These are phyloP conservation scores for Cynoglossus semilaevis DNA, from an alignment of 2,113 vertebrate genomes.

Conservation along the genomic window DNA sequence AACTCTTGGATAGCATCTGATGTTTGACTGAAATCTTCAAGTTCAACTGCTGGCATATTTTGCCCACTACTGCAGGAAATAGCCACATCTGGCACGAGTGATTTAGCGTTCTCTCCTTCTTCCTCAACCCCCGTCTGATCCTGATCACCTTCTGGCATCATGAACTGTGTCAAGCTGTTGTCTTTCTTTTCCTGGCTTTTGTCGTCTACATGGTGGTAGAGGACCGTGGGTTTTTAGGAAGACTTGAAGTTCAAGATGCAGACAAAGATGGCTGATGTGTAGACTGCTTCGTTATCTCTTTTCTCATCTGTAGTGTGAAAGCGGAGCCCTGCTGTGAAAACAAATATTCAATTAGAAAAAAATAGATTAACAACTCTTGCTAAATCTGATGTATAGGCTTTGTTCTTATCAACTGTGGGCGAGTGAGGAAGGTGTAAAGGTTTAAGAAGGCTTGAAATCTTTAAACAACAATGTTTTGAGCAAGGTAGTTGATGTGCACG, in stretches of 20 bases:
- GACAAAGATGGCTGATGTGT: background rate
- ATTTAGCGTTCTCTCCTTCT: background rate
- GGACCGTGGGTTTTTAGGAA: too few relatives aligned
- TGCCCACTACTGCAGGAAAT: background rate
- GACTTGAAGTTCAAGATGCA: too few relatives aligned
- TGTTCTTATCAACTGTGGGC: too few relatives aligned
- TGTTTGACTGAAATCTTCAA: constrained; percentile 18
- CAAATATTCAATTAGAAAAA: background rate
- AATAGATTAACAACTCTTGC: too few relatives aligned
- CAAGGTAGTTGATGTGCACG: background rate
- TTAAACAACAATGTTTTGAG: background rate
- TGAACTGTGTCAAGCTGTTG: too few relatives aligned
- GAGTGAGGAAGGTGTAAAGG: too few relatives aligned
- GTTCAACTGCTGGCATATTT: constrained; percentile 26
- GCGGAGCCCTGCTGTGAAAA: background rate
- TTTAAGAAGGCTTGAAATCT: too few relatives aligned
- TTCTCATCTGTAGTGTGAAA: constrained; percentile 5
- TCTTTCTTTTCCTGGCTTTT: too few relatives aligned
- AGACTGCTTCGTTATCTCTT: constrained; percentile 2
- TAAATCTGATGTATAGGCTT: too few relatives aligned
- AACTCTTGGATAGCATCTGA: background rate
- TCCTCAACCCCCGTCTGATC: background rate
- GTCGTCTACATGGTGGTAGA: too few relatives aligned
- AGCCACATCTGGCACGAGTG: constrained; percentile 20
- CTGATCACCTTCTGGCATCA: too few relatives aligned